phyloP scores from a whole-genome alignment of 2,888 invertebrate species.

The Watsonalla cultraria region DNA sequence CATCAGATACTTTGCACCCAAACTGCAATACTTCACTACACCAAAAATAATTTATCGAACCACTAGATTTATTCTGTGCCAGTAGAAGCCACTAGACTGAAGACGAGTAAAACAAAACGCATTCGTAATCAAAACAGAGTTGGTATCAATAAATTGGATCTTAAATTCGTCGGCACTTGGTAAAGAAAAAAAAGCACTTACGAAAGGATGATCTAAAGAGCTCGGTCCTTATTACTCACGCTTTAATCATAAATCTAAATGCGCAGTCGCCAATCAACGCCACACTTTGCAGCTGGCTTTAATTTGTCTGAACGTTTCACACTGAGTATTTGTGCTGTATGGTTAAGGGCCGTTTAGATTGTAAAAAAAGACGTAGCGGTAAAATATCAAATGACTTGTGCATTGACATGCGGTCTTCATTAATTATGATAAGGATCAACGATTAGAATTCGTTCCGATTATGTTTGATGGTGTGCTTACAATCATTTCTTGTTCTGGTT shows the following conservation, averaged over 20 bases:
- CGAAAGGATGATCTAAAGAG: constrained; percentile 10
- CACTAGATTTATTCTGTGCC: too few relatives aligned
- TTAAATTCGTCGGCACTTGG: constrained; percentile 4
- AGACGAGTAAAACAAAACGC: neutral
- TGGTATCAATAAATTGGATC: neutral
- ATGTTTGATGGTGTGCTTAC: neutral
- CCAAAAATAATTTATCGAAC: too few relatives aligned
- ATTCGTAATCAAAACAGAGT: neutral
- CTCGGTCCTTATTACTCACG: constrained; percentile 20
- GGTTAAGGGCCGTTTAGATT: constrained; percentile 25
- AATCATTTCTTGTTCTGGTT: neutral
- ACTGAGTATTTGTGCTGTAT: constrained; percentile 32
- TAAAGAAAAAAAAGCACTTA: constrained; percentile 5
- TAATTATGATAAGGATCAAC: constrained; percentile 1
- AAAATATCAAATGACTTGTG: constrained; percentile 18
- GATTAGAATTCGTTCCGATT: neutral
- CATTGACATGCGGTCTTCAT: neutral
- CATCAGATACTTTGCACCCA: too few relatives aligned
- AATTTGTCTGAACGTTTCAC: constrained; percentile 64
- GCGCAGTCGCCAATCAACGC: constrained; percentile 58
- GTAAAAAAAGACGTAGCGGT: constrained; percentile 23
- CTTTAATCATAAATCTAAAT: constrained; percentile 60
- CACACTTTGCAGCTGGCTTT: constrained; percentile 60
- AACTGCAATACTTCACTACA: too few relatives aligned
- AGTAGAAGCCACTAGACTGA: too few relatives aligned